Percentiles rank a stretch among this genome's conserved stretches.
Evolutionary conservation across 1,140 invertebrate genomes (phyloP).

Genomic region (Orussus abietinus): DNA sequence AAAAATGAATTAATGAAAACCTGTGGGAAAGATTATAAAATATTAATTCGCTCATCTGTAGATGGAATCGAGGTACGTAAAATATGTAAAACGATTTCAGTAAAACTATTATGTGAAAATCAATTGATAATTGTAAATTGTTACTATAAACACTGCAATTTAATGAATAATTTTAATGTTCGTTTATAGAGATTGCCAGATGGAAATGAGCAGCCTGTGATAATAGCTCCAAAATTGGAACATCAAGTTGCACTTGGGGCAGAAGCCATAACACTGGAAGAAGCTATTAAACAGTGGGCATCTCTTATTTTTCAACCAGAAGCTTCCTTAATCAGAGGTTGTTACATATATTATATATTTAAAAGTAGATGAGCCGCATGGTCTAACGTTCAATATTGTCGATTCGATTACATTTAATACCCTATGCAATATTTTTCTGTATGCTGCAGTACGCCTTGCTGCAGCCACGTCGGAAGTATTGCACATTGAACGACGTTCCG

Average conservation of each 20-base stretch:
- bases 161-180: constrained; percentile 2
- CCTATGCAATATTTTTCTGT: too few relatives aligned
- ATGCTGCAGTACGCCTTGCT: constrained; percentile 44
- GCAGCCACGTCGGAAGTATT: constrained; percentile 37
- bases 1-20: constrained; percentile 36
- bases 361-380: constrained; percentile 6
- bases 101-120: constrained; percentile 2
- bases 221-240: constrained; percentile 51
- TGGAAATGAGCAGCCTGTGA: constrained; percentile 26
- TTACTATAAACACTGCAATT: not conserved
- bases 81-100: constrained; percentile 1
- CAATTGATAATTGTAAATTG: not conserved
- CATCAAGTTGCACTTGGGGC: constrained; percentile 49
- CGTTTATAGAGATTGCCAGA: constrained; percentile 21
- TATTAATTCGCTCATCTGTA: constrained; percentile 47
- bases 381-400: too few relatives aligned
- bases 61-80: constrained; percentile 45
- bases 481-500: constrained; percentile 42
- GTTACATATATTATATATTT: constrained; percentile 7
- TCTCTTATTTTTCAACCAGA: constrained; percentile 46
- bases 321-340: constrained; percentile 48
- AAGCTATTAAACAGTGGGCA: constrained; percentile 48
- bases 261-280: constrained; percentile 44
- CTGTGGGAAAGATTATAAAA: constrained; percentile 37
- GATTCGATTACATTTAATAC: too few relatives aligned